A percentile compares a stretch with the other conserved stretches of the same genome.
Evolutionary conservation across 2,113 vertebrate genomes (phyloP).

Genomic region (Mobula birostris): DNA sequence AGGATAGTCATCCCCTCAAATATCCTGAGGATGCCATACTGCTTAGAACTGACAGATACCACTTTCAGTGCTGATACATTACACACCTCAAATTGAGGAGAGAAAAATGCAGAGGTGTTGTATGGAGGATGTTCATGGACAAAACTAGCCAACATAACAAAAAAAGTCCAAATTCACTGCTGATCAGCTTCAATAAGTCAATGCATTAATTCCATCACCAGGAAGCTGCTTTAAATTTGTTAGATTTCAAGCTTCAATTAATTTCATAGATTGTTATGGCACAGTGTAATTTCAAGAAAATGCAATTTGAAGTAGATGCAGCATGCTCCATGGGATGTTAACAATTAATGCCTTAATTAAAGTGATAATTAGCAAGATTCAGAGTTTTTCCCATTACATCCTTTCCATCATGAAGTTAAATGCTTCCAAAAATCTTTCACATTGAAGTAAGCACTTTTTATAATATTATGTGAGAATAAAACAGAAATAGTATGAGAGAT

Average conservation of each 20-base stretch:
- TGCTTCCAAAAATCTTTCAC: no score
- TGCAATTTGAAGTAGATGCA: background rate
- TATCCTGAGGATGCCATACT: background rate
- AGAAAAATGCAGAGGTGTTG: background rate
- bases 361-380: no score
- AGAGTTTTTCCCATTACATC: no score
- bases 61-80: background rate
- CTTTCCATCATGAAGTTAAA: no score
- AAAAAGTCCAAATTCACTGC: background rate
- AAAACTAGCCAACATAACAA: background rate
- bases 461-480: no score
- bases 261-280: background rate
- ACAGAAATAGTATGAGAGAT: no score
- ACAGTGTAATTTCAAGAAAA: background rate
- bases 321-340: background rate
- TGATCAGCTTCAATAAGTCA: background rate
- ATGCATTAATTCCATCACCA: background rate
- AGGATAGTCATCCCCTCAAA: background rate
- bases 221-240: background rate
- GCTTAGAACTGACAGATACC: background rate
- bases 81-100: background rate
- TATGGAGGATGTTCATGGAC: background rate
- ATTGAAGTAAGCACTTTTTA: no score
- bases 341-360: no score
- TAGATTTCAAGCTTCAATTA: background rate